A percentile compares a stretch with the other conserved stretches of the same genome.
These are phyloP conservation scores for Thera obeliscata DNA, from an alignment of 2,888 invertebrate genomes.

Conservation along the genomic window DNA sequence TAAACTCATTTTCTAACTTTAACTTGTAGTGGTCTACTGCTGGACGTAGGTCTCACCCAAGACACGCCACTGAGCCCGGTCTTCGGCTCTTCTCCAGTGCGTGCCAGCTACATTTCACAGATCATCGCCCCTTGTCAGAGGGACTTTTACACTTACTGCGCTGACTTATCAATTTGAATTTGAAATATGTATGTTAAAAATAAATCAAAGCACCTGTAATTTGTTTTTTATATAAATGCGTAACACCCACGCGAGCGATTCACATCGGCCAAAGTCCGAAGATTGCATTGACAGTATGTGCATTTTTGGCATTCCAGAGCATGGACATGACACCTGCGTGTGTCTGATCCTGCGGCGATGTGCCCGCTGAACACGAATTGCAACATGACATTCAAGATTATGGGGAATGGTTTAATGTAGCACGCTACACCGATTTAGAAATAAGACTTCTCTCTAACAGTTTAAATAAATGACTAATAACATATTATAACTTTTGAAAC, in stretches of 20 bases:
- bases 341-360: conserved; percentile 6
- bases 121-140: no score
- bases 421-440: conserved; percentile 15
- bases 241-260: conserved; percentile 21
- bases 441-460: not conserved
- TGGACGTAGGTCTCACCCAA: no score
- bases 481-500: no score
- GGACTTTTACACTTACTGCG: no score
- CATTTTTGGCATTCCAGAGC: conserved; percentile 37
- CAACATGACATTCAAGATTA: not conserved
- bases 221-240: conserved; percentile 4
- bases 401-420: not conserved
- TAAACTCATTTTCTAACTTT: no score
- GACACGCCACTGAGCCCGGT: no score
- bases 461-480: no score
- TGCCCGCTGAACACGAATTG: conserved; percentile 8
- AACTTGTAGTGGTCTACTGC: no score
- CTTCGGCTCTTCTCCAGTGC: no score
- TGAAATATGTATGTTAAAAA: not conserved
- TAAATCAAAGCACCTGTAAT: not conserved
- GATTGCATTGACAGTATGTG: conserved; percentile 27
- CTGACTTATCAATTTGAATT: no score
- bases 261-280: conserved; percentile 34
- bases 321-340: conserved; percentile 14
- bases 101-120: no score